These are phyloP conservation scores for Nasonia giraulti DNA, from an alignment of 1,140 invertebrate genomes.

Conservation along the genomic window DNA sequence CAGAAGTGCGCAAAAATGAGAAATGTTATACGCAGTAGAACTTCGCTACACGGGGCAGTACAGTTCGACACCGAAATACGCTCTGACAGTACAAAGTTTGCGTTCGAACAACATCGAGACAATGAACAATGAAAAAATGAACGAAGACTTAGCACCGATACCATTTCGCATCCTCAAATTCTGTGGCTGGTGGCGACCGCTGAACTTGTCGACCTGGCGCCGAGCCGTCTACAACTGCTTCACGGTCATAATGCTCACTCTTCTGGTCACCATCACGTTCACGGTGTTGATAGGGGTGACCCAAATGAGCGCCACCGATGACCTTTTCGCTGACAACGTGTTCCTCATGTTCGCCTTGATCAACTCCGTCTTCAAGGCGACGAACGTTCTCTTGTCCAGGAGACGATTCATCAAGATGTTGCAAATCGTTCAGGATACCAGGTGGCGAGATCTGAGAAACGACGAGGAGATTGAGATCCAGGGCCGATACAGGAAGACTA, in stretches of 20 bases:
- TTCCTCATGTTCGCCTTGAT: slow-evolving; percentile 50
- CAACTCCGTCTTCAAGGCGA: slow-evolving; percentile 40
- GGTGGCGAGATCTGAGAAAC: slow-evolving; percentile 10
- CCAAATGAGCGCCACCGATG: slow-evolving; percentile 13
- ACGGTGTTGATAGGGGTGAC: neutral
- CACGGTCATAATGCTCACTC: neutral
- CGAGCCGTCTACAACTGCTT: neutral
- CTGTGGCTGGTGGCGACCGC: slow-evolving; percentile 40
- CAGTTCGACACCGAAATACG: neutral
- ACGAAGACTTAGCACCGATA: slow-evolving; percentile 29
- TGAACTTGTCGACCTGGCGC: neutral
- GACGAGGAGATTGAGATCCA: slow-evolving; percentile 26
- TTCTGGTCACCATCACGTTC: slow-evolving; percentile 18
- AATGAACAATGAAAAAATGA: neutral
- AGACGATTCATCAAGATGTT: slow-evolving; percentile 31
- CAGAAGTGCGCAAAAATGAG: neutral
- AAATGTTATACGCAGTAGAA: neutral
- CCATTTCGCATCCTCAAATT: slow-evolving; percentile 30
- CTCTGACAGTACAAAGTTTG: too few species aligned
- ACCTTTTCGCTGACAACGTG: slow-evolving; percentile 39
- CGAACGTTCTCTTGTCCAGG: slow-evolving; percentile 36
- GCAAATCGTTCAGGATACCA: neutral
- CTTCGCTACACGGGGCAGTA: neutral
- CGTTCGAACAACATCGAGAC: neutral
- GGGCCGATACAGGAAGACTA: slow-evolving; percentile 35